A percentile compares a stretch with the other conserved stretches of the same genome.
phyloP scores from a whole-genome alignment of 2,888 invertebrate genomes.

The Rhagonycha fulva region DNA sequence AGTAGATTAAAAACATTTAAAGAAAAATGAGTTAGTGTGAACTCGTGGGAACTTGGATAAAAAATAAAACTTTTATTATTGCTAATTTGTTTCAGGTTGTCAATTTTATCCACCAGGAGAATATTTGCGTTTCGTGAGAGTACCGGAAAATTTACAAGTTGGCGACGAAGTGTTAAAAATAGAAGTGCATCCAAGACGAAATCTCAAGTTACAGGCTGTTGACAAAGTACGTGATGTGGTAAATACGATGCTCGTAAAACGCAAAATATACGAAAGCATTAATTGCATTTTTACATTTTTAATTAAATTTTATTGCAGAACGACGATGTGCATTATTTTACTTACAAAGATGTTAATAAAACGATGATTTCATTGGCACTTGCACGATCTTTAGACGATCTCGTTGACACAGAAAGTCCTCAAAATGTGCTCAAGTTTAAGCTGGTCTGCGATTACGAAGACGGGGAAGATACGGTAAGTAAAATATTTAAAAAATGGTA shows the following conservation, averaged over 20 bases:
- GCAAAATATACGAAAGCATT: background rate
- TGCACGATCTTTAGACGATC: conserved; percentile 75
- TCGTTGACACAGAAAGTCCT: conserved; percentile 81
- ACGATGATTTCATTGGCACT: conserved; percentile 78
- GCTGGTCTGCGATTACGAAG: conserved; percentile 73
- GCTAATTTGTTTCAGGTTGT: conserved; percentile 64
- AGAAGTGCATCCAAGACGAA: conserved; percentile 82
- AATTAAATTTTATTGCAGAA: conserved; percentile 54
- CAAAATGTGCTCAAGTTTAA: conserved; percentile 83
- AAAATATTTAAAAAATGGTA: background rate
- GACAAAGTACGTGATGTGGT: conserved; percentile 58
- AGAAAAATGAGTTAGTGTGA: background rate
- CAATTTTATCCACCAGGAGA: conserved; percentile 84
- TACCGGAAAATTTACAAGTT: conserved; percentile 78
- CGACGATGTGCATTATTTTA: conserved; percentile 74
- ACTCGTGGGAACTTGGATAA: background rate
- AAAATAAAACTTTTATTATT: background rate
- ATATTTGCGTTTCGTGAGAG: conserved; percentile 81
- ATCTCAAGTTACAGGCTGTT: conserved; percentile 71
- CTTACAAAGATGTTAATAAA: conserved; percentile 73
- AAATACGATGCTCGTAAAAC: background rate
- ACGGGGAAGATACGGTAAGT: conserved; percentile 69
- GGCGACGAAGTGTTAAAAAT: conserved; percentile 79
- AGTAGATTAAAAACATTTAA: too few relatives aligned
- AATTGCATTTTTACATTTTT: background rate